Percentiles rank a stretch among this genome's conserved stretches.
Evolutionary conservation across 2,797 vertebrate genomes (phyloP).

Genomic region (Myotis myotis): DNA sequence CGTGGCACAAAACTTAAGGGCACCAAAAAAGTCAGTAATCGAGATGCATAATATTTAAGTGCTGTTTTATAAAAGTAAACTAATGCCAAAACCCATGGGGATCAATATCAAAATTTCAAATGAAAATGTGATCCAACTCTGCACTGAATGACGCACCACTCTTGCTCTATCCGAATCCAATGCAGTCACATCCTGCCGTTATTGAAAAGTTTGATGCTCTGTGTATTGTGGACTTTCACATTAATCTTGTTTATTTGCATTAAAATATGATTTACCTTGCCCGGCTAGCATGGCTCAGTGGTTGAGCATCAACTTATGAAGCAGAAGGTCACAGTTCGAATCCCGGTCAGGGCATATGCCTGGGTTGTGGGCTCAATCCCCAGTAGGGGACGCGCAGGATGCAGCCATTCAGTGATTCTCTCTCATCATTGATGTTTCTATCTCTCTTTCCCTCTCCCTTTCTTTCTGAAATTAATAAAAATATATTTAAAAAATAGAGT

Average conservation of each 20-base stretch:
- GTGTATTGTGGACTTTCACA: neutral
- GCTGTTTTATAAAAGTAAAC: neutral
- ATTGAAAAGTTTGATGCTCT: neutral
- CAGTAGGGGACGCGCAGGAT: no score
- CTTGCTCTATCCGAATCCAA: neutral
- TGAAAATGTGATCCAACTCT: neutral
- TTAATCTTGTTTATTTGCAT: neutral
- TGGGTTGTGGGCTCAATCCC: no score
- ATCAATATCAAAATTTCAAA: neutral
- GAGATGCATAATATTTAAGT: neutral
- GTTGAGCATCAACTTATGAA: no score
- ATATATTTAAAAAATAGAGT: no score
- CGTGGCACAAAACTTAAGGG: neutral
- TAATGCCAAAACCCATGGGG: neutral
- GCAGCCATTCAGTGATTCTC: no score
- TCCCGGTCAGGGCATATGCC: no score
- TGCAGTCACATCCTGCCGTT: no score
- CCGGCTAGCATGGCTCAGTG: no score
- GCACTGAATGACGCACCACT: neutral
- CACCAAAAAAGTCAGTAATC: neutral
- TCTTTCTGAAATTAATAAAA: no score
- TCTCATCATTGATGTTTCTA: no score
- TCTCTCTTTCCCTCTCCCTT: no score
- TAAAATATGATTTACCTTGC: neutral
- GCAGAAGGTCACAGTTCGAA: no score